phyloP scores from a whole-genome alignment of 2,113 vertebrate species.

The Hemicordylus capensis region DNA sequence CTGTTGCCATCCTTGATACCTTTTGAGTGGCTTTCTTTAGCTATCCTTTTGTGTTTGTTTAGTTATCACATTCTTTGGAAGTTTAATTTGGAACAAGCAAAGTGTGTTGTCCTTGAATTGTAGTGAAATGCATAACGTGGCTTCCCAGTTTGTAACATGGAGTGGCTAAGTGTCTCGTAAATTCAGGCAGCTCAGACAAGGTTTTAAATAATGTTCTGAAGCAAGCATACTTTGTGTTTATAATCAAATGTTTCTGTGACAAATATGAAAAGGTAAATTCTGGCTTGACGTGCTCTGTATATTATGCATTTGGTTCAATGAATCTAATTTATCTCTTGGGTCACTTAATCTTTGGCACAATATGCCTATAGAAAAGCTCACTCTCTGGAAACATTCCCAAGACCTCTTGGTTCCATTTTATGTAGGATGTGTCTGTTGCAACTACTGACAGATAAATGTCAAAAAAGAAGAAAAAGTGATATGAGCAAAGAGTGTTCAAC shows the following conservation, averaged over 20 bases:
- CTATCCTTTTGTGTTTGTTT: conserved; percentile 44
- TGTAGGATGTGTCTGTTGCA: not conserved
- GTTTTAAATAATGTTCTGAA: not conserved
- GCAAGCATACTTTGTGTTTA: not conserved
- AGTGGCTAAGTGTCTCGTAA: not conserved
- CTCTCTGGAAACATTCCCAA: not conserved
- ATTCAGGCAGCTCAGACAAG: conserved; percentile 8
- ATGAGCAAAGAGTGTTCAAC: not conserved
- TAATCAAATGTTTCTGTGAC: not conserved
- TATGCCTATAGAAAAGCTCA: not conserved
- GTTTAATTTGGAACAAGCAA: conserved; percentile 40
- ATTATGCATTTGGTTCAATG: not conserved
- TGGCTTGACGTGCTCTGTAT: not conserved
- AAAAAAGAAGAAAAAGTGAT: too few relatives aligned
- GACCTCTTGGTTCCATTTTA: not conserved
- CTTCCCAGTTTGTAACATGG: conserved; percentile 17
- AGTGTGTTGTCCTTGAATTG: not conserved
- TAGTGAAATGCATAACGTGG: conserved; percentile 32
- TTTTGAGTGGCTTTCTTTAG: too few relatives aligned
- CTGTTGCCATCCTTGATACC: conserved; percentile 28
- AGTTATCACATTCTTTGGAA: conserved; percentile 49
- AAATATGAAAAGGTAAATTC: not conserved
- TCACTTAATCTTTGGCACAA: not conserved
- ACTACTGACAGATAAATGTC: conserved; percentile 10
- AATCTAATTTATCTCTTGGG: not conserved